Evolutionary conservation across 1,140 invertebrate species (phyloP), one percentile per base, ranked within the genome.

Genomic region (Eulimnadia texana): DNA sequence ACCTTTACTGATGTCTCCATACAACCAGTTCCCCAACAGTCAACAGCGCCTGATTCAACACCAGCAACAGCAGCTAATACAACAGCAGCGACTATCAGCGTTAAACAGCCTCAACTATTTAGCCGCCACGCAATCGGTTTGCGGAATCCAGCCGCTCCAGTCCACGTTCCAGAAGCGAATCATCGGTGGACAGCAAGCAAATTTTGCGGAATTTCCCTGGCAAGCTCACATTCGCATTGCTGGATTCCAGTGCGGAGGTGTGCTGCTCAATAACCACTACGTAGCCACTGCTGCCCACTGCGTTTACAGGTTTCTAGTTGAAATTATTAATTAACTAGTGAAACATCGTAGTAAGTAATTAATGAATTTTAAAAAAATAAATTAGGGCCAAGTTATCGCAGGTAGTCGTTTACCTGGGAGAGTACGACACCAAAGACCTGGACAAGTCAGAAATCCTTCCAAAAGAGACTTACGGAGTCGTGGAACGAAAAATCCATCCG

Each of bases 211-310:
- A 74, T 84, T 87, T 69, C 87, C 87, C 1, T 90, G 86, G 86
- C 85, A 90, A 71, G 86, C 85, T 0, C 86, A 89, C 67, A 85
- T 90, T 61, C 79, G 87, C 69, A 88, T 90, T 62, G 79, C 82
- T 0, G 82, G 85, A 64, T 88, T 83, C 69, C 87, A 90, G 70
- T 88, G 85, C 69, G 85, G 85, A 16, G 85, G 85, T 3, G 83
- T 84, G 16, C 70, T 84, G 52, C 77, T 84, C 68, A 74, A 71
- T 66, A 73, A 78, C 2, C 78, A 77, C 70, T 83, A 78, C 66
- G 81, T 88, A 16, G 83, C 81, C 1, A 86, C 83, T 0, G 84
- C 85, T 2, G 85, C 85, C 0, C 85, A 88, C 69, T 88, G 84
- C 68, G 82, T 87, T 58, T 80, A 85, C 65, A 71, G 72, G 73